Conservation (phyloP, 2,888 invertebrate genomes). For the Lycia hirtaria region DNA sequence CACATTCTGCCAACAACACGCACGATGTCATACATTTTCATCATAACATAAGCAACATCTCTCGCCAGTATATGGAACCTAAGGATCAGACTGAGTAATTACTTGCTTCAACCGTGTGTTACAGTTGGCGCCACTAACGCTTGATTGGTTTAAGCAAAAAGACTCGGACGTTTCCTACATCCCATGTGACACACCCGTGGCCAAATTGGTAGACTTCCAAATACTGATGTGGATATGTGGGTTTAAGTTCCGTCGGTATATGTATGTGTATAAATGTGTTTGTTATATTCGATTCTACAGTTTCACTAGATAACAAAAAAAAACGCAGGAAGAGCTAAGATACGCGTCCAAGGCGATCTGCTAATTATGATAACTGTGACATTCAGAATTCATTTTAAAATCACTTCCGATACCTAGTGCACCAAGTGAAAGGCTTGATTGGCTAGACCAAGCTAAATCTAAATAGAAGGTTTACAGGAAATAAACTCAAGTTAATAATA, state of each 20-base stretch:
- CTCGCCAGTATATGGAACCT: no score
- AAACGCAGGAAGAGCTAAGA: conserved; percentile 1
- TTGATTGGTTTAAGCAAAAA: no score
- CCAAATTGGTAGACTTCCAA: no score
- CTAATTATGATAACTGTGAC: conserved; percentile 22
- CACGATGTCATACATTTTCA: background rate
- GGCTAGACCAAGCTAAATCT: conserved; percentile 1
- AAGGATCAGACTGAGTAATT: no score
- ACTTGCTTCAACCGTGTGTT: no score
- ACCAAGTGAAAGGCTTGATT: conserved; percentile 22
- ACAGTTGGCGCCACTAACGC: no score
- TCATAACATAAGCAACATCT: no score
- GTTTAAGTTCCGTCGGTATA: no score
- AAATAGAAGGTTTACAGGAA: conserved; percentile 13
- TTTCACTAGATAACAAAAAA: background rate
- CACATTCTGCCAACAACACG: conserved; percentile 88
- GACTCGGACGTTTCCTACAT: no score
- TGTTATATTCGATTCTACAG: background rate
- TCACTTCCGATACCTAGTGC: conserved; percentile 14
- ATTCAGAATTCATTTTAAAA: conserved; percentile 21
- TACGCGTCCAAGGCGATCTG: conserved; percentile 22
- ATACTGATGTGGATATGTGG: no score
- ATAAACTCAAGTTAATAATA: background rate
- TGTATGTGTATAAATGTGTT: no score
- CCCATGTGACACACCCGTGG: no score